Conservation (phyloP, 2,113 vertebrate species). For the Heliornis fulica region DNA sequence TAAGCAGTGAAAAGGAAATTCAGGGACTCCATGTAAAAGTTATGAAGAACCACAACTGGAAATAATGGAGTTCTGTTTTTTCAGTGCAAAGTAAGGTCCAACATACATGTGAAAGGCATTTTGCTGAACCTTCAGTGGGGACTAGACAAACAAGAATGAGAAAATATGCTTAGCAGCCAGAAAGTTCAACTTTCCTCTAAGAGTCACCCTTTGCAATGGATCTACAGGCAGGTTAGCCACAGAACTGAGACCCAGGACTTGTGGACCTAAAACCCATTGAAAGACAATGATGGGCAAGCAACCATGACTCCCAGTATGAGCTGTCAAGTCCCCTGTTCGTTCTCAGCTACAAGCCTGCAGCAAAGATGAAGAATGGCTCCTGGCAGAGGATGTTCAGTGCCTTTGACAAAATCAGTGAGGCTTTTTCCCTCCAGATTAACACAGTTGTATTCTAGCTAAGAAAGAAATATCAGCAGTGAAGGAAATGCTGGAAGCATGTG, state of each 20-base stretch:
- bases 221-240: not conserved
- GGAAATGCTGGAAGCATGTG: not conserved
- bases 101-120: not conserved
- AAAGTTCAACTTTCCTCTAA: not conserved
- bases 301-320: not conserved
- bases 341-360: not conserved
- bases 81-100: not conserved
- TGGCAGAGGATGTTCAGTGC: not conserved
- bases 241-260: not conserved
- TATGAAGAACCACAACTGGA: not conserved
- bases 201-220: not conserved
- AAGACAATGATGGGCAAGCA: not conserved
- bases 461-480: not conserved
- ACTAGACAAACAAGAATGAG: not conserved
- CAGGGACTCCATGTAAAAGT: not conserved
- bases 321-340: not conserved
- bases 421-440: not conserved
- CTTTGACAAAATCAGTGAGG: not conserved
- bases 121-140: not conserved
- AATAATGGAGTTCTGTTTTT: not conserved
- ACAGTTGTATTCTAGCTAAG: not conserved
- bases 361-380: not conserved
- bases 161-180: not conserved
- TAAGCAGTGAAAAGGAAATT: not conserved
- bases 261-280: not conserved